Evolutionary conservation across 2,888 invertebrate species (phyloP).

Genomic region (Liodrosophila aerea): DNA sequence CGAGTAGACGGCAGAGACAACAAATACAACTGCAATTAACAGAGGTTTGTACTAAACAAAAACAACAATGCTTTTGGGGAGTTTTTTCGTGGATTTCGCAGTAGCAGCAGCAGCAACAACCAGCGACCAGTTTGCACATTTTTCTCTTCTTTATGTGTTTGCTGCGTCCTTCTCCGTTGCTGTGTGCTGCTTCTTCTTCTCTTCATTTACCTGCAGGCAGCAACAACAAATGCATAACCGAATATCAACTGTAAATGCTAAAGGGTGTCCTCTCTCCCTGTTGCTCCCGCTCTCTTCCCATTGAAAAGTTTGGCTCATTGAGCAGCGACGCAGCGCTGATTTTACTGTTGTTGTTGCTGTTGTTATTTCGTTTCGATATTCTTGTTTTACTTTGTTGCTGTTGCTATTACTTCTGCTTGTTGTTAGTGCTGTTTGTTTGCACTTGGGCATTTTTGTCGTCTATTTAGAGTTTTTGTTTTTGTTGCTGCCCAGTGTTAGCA

Average conservation of each 20-base stretch:
- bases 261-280: no score
- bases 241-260: slow-evolving; percentile 50
- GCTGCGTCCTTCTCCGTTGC: slow-evolving; percentile 15
- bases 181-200: slow-evolving; percentile 4
- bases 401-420: slow-evolving; percentile 19
- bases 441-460: slow-evolving; percentile 45
- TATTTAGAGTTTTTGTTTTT: slow-evolving; percentile 31
- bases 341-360: slow-evolving; percentile 29
- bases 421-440: slow-evolving; percentile 47
- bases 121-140: slow-evolving; percentile 53
- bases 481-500: slow-evolving; percentile 16
- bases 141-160: slow-evolving; percentile 28
- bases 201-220: slow-evolving; percentile 46
- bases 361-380: slow-evolving; percentile 39
- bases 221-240: slow-evolving; percentile 27
- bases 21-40: slow-evolving; percentile 24
- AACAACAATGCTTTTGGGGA: slow-evolving; percentile 30
- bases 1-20: slow-evolving; percentile 8
- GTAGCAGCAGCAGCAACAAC: not conserved
- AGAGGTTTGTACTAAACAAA: slow-evolving; percentile 47
- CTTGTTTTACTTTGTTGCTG: slow-evolving; percentile 37
- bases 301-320: slow-evolving; percentile 67
- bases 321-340: slow-evolving; percentile 39
- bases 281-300: slow-evolving; percentile 44
- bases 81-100: slow-evolving; percentile 11